These are phyloP conservation scores for Spinus pinus DNA, from an alignment of 2,797 vertebrate genomes.

Conservation along the genomic window DNA sequence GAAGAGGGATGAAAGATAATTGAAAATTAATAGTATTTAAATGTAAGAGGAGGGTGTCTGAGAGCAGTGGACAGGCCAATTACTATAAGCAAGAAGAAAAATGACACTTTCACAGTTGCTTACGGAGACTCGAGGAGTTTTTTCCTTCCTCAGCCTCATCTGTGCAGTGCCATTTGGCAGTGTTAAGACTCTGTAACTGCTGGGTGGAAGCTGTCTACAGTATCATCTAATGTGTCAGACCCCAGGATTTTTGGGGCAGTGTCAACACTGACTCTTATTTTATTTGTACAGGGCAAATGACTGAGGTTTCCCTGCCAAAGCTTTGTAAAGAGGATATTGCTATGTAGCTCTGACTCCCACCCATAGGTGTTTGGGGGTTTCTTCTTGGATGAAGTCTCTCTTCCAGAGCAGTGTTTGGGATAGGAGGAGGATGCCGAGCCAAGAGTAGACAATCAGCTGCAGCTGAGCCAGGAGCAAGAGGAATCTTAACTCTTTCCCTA, in stretches of 20 bases:
- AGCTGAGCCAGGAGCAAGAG: conserved; percentile 23
- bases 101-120: conserved; percentile 38
- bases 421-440: background rate
- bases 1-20: conserved; percentile 72
- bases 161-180: conserved; percentile 60
- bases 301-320: conserved; percentile 60
- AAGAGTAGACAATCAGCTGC: conserved; percentile 46
- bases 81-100: conserved; percentile 53
- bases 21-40: conserved; percentile 67
- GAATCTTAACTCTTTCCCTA: conserved; percentile 58
- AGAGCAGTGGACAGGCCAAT: conserved; percentile 36
- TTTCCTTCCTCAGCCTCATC: conserved; percentile 30
- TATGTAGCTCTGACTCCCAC: conserved; percentile 53
- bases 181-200: background rate
- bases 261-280: conserved; percentile 64
- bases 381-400: conserved; percentile 49
- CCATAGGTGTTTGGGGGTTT: conserved; percentile 71
- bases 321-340: conserved; percentile 69
- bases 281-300: conserved; percentile 63
- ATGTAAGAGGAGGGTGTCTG: conserved; percentile 45
- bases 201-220: conserved; percentile 63
- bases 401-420: conserved; percentile 10
- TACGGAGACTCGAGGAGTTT: background rate
- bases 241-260: conserved; percentile 65
- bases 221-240: conserved; percentile 69